Evolutionary conservation across 2,888 invertebrate species (phyloP).

Genomic region (Eupithecia exiguata): DNA sequence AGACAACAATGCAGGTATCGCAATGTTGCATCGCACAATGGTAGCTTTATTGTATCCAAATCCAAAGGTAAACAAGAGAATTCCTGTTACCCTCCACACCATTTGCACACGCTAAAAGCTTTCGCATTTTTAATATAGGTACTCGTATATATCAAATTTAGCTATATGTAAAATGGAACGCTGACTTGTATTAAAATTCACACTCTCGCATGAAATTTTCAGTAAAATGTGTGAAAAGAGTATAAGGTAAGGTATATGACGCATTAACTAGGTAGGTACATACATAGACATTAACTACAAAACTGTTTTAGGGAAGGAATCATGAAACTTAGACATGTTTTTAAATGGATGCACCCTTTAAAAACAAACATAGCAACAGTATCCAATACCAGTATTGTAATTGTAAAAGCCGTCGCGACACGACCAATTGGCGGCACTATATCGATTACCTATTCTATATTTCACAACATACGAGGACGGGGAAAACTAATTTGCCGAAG

Average conservation of each 20-base stretch:
- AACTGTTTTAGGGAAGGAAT: neutral
- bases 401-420: conserved; percentile 59
- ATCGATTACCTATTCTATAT: conserved; percentile 68
- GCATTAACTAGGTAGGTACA: no score
- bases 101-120: conserved; percentile 38
- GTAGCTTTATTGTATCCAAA: conserved; percentile 58
- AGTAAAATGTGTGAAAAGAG: neutral
- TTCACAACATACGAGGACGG: conserved; percentile 59
- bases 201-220: neutral
- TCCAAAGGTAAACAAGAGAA: conserved; percentile 49
- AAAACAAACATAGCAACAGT: conserved; percentile 56
- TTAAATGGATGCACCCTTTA: neutral
- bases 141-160: conserved; percentile 10
- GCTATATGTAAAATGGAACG: neutral
- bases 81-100: conserved; percentile 48
- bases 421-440: conserved; percentile 71
- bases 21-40: conserved; percentile 49
- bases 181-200: conserved; percentile 13
- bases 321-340: neutral
- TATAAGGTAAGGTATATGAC: conserved; percentile 20
- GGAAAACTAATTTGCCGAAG: conserved; percentile 41
- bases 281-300: neutral
- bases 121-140: conserved; percentile 24
- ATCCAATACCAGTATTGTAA: conserved; percentile 48
- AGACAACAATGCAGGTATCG: conserved; percentile 52